phyloP scores from a whole-genome alignment of 2,888 invertebrate genomes.

The Drosophila birchii region DNA sequence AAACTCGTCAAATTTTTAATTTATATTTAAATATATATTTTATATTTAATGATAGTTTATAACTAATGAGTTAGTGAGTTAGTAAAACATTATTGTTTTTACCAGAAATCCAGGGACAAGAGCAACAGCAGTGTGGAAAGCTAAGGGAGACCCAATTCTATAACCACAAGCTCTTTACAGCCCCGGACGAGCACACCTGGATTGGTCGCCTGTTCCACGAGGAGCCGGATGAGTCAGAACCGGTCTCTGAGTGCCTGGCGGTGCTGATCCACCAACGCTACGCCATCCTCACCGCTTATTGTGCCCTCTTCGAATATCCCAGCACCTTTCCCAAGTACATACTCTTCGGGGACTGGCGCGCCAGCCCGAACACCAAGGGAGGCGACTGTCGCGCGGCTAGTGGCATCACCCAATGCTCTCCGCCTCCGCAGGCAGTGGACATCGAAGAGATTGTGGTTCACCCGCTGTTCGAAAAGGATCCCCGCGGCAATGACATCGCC shows the following conservation, averaged over 20 bases:
- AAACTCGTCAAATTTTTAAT: not conserved
- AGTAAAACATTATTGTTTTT: not conserved
- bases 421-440: constrained; percentile 19
- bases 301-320: constrained; percentile 1
- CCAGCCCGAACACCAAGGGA: not conserved
- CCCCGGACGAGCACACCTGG: constrained; percentile 15
- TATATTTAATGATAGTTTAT: too few relatives aligned
- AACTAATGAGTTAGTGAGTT: not conserved
- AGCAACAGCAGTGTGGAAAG: constrained; percentile 5
- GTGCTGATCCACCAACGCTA: constrained; percentile 31
- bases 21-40: too few relatives aligned
- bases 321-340: constrained; percentile 5
- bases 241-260: constrained; percentile 10
- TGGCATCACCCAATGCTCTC: constrained; percentile 5
- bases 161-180: constrained; percentile 5
- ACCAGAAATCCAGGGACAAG: constrained; percentile 1
- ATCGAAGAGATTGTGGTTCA: constrained; percentile 39
- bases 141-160: constrained; percentile 9
- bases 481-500: constrained; percentile 28
- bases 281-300: constrained; percentile 28
- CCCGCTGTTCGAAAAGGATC: constrained; percentile 1
- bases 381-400: constrained; percentile 9
- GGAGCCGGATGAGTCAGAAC: not conserved
- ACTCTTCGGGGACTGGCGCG: constrained; percentile 37
- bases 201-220: constrained; percentile 1